These are phyloP conservation scores for Ivindomyrus marchei DNA, from an alignment of 2,113 vertebrate genomes.

Conservation along the genomic window DNA sequence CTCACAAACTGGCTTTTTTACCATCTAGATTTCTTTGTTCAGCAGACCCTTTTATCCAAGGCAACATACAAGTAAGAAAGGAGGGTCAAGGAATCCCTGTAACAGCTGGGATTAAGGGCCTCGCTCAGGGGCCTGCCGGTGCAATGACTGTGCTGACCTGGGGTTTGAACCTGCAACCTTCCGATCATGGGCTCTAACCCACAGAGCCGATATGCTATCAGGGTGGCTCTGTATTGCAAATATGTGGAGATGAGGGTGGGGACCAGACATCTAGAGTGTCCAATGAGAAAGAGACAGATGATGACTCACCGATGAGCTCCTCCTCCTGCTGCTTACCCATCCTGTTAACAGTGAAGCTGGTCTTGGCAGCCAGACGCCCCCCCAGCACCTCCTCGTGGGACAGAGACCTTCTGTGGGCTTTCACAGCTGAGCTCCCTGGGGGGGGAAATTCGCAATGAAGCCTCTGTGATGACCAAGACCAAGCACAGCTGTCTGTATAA, in stretches of 20 bases:
- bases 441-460: background rate
- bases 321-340: conserved; percentile 73
- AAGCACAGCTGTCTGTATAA: background rate
- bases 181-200: background rate
- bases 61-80: background rate
- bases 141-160: background rate
- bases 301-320: conserved; percentile 70
- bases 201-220: background rate
- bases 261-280: background rate
- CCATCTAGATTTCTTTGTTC: background rate
- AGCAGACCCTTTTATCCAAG: background rate
- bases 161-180: background rate
- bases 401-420: conserved; percentile 63
- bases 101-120: background rate
- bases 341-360: conserved; percentile 86
- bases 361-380: conserved; percentile 82
- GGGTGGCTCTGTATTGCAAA: background rate
- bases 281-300: background rate
- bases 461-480: background rate
- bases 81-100: background rate
- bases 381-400: conserved; percentile 87
- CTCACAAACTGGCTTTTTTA: background rate
- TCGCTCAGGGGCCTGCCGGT: background rate
- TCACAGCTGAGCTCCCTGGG: conserved; percentile 53
- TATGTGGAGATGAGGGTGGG: background rate